A percentile compares a stretch with the other conserved stretches of the same genome.
Conservation (phyloP, 1,140 invertebrate species). For the Chionoecetes opilio region DNA sequence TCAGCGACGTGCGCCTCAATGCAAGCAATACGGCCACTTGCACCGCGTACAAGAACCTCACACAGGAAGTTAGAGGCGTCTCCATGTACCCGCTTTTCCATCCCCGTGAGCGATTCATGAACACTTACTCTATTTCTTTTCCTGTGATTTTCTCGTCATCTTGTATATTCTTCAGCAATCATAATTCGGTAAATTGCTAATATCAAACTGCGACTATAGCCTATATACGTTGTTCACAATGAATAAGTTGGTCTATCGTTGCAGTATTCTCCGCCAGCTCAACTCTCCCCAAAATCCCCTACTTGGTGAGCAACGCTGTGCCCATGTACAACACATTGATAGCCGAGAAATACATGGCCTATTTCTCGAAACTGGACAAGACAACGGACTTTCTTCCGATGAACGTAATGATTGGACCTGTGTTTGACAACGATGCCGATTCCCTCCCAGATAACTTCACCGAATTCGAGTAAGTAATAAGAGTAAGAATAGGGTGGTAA, state of each 20-base stretch:
- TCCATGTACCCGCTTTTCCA: conserved; percentile 44
- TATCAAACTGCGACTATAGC: no score
- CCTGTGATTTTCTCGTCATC: no score
- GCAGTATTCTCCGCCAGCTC: conserved; percentile 56
- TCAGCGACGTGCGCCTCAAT: conserved; percentile 34
- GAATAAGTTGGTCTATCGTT: not conserved
- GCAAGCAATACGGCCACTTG: not conserved
- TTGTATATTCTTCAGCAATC: no score
- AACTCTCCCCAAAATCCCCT: conserved; percentile 31
- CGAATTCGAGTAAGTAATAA: not conserved
- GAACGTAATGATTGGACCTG: conserved; percentile 72
- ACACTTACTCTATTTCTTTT: no score
- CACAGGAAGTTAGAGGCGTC: not conserved
- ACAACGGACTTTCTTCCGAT: not conserved
- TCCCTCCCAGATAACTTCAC: conserved; percentile 64
- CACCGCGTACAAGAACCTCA: not conserved
- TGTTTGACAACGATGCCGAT: conserved; percentile 75
- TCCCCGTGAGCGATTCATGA: conserved; percentile 41
- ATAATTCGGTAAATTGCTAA: no score
- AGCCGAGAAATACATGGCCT: not conserved
- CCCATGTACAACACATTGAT: conserved; percentile 46
- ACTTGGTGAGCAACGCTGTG: conserved; percentile 77
- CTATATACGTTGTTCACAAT: no score
- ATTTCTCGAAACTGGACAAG: conserved; percentile 23
- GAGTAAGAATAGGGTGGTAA: no score